These are phyloP conservation scores for Patella caerulea DNA, from an alignment of 2,888 invertebrate species.

Conservation along the genomic window DNA sequence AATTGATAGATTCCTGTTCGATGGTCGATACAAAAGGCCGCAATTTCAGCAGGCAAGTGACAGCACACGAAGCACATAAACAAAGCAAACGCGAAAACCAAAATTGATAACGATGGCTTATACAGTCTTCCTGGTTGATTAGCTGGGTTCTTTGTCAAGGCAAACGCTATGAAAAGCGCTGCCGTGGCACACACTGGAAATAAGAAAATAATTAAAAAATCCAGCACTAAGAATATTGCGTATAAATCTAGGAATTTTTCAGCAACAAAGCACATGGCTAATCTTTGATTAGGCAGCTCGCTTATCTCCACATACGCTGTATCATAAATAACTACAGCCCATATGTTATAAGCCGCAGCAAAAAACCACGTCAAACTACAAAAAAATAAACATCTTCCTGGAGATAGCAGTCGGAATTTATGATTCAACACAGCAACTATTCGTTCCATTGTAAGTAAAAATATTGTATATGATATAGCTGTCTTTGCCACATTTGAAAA, in stretches of 20 bases:
- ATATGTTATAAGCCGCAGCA: constrained; percentile 64
- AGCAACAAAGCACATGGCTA: constrained; percentile 47
- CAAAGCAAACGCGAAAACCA: constrained; percentile 37
- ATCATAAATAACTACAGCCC: constrained; percentile 61
- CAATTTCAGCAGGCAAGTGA: constrained; percentile 52
- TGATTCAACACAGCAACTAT: constrained; percentile 37
- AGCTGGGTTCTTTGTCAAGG: constrained; percentile 31
- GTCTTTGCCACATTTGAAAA: constrained; percentile 54
- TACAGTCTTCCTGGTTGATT: constrained; percentile 36
- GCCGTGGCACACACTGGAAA: constrained; percentile 41
- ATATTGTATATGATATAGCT: constrained; percentile 49
- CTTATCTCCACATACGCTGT: constrained; percentile 26
- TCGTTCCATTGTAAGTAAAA: constrained; percentile 42
- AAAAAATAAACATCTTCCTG: constrained; percentile 62
- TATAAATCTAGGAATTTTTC: constrained; percentile 49
- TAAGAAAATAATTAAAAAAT: constrained; percentile 51
- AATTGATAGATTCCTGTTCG: constrained; percentile 10
- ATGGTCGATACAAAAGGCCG: constrained; percentile 45
- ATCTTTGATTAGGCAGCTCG: constrained; percentile 13
- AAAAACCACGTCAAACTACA: constrained; percentile 68
- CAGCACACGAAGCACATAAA: constrained; percentile 36
- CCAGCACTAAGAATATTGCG: constrained; percentile 47
- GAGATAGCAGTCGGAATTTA: constrained; percentile 28
- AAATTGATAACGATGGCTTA: constrained; percentile 37
- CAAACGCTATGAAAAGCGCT: constrained; percentile 37